These are phyloP conservation scores for Cephalopterus ornatus DNA, from an alignment of 2,113 vertebrate species.

Conservation along the genomic window DNA sequence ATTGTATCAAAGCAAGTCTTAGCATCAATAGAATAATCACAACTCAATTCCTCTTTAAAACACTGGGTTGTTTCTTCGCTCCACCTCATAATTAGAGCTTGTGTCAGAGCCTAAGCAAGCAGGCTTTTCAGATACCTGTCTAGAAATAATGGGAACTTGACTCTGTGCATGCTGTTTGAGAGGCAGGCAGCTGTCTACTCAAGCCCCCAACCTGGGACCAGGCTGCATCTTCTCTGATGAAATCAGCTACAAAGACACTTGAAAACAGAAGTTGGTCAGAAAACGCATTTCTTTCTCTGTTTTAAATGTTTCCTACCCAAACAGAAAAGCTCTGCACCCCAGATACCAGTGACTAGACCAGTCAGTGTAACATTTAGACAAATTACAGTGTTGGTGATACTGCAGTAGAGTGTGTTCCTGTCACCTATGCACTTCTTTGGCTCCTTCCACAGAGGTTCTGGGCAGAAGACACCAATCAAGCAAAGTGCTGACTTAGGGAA, in stretches of 20 bases:
- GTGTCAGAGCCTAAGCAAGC: background rate
- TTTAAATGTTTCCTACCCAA: background rate
- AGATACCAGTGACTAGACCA: background rate
- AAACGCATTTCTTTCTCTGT: background rate
- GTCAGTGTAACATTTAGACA: background rate
- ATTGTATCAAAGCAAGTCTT: background rate
- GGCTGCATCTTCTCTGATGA: background rate
- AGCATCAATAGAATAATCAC: background rate
- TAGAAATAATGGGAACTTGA: background rate
- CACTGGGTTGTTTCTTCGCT: background rate
- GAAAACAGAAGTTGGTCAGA: background rate
- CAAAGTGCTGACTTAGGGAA: background rate
- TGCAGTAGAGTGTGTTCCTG: background rate
- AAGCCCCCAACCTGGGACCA: background rate
- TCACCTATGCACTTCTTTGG: background rate
- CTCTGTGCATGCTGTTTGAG: background rate
- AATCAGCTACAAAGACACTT: background rate
- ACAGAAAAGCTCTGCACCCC: background rate
- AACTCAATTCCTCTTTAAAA: background rate
- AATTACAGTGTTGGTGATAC: fast-evolving
- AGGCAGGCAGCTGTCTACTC: background rate
- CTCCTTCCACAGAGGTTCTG: background rate
- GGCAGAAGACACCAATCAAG: background rate
- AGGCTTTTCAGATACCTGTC: background rate
- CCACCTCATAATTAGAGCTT: background rate